Base-by-base conservation (phyloP, 2,888 invertebrate species). In the Sinhomidia bicolor region DNA sequence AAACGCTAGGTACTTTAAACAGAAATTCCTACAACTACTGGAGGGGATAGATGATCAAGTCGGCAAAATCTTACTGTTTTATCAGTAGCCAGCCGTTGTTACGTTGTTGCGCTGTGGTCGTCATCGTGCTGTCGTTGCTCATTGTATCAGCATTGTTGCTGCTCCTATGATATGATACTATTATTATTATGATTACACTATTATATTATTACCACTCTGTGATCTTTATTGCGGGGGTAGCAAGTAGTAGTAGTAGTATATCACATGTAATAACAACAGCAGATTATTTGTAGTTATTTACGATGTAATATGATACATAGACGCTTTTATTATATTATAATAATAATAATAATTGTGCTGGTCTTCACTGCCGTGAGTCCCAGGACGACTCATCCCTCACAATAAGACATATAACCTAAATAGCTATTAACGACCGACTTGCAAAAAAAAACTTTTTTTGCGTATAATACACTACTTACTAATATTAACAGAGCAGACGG, bases 11-110 rank as follows among this genome's bases (percentile, higher is more conserved):
- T 88, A 88, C 88, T 88, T 88, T 83, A 83, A 82, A 62, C 65
- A 88, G 76, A 32, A 41, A 88, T 88, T 88, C 87, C 87, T 88
- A 82, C 87, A 88, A 88, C 88, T 79, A 84, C 88, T 88, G 88
- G 88, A 88, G 51, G 88, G 32, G 47, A 71, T 79, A 14, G 83
- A 20, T 79, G 57, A 71, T 54, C n/a, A n/a, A n/a, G 88, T 54
- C 83, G 88, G 76, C 82, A 65, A 68, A n/a, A 57, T 78, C 74
- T 78, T 68, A 29, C 76, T 78, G 57, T 79, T 85, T 68, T 78
- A 82, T 78, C 83, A 62, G 36, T 88, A 60, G 44, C 78, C 36
- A 47, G 44, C 47, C 68, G 47, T 62, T 57, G 47, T 62, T 62
- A 41, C 23, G 76, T 29, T 71, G 86, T 29, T 62, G 41, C 83